A percentile compares a stretch with the other conserved stretches of the same genome.
phyloP scores from a whole-genome alignment of 2,113 vertebrate species.

The Megaleporinus macrocephalus region DNA sequence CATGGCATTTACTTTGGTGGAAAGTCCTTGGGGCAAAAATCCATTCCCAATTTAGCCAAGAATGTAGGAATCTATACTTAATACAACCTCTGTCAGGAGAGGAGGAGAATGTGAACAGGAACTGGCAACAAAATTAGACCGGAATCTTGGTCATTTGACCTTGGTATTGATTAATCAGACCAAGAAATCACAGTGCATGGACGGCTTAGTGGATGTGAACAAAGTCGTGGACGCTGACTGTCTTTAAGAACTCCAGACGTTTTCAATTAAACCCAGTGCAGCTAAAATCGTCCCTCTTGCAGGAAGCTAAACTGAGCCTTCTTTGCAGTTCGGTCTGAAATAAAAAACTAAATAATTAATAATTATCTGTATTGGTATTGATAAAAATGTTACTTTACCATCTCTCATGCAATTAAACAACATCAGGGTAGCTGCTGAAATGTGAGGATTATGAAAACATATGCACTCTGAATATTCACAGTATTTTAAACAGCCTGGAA shows the following conservation, averaged over 20 bases:
- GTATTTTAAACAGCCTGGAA: no score
- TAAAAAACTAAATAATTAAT: no score
- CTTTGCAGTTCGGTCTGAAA: neutral
- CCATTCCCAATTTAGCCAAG: slow-evolving; percentile 46
- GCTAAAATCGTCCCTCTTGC: neutral
- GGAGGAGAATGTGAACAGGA: slow-evolving; percentile 39
- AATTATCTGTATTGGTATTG: no score
- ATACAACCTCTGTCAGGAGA: slow-evolving; percentile 41
- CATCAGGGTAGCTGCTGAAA: no score
- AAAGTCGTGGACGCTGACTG: neutral
- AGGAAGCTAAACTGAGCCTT: neutral
- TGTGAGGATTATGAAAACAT: no score
- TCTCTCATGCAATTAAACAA: no score
- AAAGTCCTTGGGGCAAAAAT: slow-evolving; percentile 42
- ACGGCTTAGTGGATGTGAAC: neutral
- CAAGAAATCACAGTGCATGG: neutral
- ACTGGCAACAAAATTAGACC: slow-evolving; percentile 61
- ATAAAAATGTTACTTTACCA: no score
- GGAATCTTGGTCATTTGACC: slow-evolving; percentile 53
- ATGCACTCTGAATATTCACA: no score
- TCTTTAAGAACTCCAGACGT: neutral
- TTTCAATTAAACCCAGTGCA: neutral
- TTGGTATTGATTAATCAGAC: slow-evolving; percentile 54
- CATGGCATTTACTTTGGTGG: slow-evolving; percentile 30
- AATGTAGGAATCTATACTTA: slow-evolving; percentile 56